These are phyloP conservation scores for Cyprinodon diabolis DNA, from an alignment of 2,797 vertebrate species.

Conservation along the genomic window DNA sequence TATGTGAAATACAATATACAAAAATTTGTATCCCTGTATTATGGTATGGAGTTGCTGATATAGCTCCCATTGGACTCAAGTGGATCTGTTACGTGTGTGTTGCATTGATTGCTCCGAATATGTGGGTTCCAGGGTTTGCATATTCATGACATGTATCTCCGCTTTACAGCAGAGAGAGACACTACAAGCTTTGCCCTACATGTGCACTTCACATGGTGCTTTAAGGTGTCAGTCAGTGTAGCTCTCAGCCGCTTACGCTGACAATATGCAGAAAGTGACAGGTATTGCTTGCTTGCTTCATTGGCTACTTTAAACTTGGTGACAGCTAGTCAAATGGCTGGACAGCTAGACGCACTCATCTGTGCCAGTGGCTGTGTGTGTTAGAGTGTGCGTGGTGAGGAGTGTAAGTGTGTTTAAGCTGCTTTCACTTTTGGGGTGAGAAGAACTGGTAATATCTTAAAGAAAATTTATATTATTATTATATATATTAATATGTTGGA, in stretches of 20 bases:
- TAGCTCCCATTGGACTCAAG: constrained; percentile 1
- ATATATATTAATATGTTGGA: neutral
- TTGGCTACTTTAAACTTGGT: constrained; percentile 67
- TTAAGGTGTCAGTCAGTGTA: constrained; percentile 52
- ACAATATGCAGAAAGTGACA: constrained; percentile 64
- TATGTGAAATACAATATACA: constrained; percentile 32
- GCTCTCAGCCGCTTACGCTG: constrained; percentile 44
- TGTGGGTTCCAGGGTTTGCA: constrained; percentile 17
- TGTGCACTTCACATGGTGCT: constrained; percentile 50
- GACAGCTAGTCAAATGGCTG: constrained; percentile 73
- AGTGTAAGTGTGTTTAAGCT: constrained; percentile 42
- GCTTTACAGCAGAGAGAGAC: constrained; percentile 10
- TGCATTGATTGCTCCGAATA: neutral
- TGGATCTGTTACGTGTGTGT: neutral
- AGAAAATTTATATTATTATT: neutral
- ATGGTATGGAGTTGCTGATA: constrained; percentile 19
- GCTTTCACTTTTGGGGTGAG: constrained; percentile 52
- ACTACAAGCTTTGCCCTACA: constrained; percentile 36
- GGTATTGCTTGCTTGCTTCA: constrained; percentile 66
- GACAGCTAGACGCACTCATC: constrained; percentile 66
- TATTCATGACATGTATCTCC: constrained; percentile 33
- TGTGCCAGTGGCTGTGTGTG: constrained; percentile 35
- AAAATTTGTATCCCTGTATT: constrained; percentile 10
- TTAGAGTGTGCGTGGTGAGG: neutral
- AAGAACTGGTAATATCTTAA: constrained; percentile 27